These are phyloP conservation scores for Trachurus trachurus DNA, from an alignment of 2,797 vertebrate genomes.

Conservation along the genomic window DNA sequence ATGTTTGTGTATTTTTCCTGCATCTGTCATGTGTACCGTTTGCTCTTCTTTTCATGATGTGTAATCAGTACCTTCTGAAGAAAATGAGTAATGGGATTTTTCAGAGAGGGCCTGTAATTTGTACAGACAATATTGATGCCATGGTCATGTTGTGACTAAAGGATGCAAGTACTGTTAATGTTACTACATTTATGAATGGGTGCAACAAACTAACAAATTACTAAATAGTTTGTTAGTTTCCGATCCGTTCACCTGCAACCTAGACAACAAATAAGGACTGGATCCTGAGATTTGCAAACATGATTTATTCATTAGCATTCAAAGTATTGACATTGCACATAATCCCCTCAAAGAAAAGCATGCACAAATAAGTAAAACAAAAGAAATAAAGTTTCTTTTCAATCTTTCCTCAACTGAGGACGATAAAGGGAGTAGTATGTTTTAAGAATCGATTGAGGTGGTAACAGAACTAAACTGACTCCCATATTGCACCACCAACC, in stretches of 20 bases:
- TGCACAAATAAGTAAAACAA: slow-evolving; percentile 72
- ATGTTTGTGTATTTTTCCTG: slow-evolving; percentile 31
- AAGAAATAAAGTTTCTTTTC: slow-evolving; percentile 53
- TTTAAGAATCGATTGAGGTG: slow-evolving; percentile 61
- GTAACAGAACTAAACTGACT: slow-evolving; percentile 70
- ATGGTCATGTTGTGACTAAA: slow-evolving; percentile 33
- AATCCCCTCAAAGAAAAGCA: slow-evolving; percentile 82
- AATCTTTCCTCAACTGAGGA: slow-evolving; percentile 68
- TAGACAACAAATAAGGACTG: slow-evolving; percentile 8
- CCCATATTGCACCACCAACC: slow-evolving; percentile 70
- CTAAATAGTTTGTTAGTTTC: no score
- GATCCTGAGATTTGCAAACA: slow-evolving; percentile 76
- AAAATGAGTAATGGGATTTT: slow-evolving; percentile 42
- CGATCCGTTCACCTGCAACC: not conserved
- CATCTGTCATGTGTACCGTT: slow-evolving; percentile 45
- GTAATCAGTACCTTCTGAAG: slow-evolving; percentile 34
- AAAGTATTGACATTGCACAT: slow-evolving; percentile 84
- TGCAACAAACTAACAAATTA: not conserved
- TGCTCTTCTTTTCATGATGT: slow-evolving; percentile 46
- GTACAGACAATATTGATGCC: slow-evolving; percentile 48
- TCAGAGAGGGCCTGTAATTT: slow-evolving; percentile 60
- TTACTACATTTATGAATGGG: not conserved
- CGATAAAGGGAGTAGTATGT: slow-evolving; percentile 58
- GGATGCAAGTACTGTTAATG: slow-evolving; percentile 44
- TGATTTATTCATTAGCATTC: slow-evolving; percentile 76